Conservation (phyloP, 1,140 invertebrate genomes). For the Wasmannia auropunctata region DNA sequence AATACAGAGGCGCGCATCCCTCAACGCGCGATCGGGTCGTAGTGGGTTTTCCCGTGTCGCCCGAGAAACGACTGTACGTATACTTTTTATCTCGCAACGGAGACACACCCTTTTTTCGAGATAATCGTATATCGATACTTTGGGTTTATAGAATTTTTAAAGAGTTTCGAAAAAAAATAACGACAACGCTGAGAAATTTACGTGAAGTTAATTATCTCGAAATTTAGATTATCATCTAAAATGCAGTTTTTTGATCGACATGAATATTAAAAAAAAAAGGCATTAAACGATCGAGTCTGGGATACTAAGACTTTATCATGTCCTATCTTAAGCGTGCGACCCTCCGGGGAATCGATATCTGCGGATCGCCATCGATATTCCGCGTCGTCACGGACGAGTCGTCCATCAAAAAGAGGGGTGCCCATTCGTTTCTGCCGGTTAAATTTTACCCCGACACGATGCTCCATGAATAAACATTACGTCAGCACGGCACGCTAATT, state of each 20-base stretch:
- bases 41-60: constrained; percentile 6
- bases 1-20: constrained; percentile 41
- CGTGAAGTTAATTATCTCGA: not conserved
- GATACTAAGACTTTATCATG: not conserved
- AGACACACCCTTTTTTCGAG: not conserved
- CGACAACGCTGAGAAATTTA: not conserved
- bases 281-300: not conserved
- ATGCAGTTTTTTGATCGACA: not conserved
- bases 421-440: constrained; percentile 56
- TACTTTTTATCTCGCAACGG: not conserved
- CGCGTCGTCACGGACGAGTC: constrained; percentile 59
- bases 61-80: constrained; percentile 12
- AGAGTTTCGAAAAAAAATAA: not conserved
- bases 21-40: constrained; percentile 53
- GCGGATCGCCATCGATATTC: constrained; percentile 55
- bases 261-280: not conserved
- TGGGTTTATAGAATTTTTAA: not conserved
- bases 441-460: constrained; percentile 55
- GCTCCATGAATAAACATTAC: constrained; percentile 65
- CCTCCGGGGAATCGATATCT: constrained; percentile 38
- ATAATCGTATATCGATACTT: not conserved
- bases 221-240: not conserved
- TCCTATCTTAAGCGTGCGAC: not conserved
- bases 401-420: constrained; percentile 51
- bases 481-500: constrained; percentile 60